Evolutionary conservation across 2,797 vertebrate genomes (phyloP), one percentile per base, ranked within the genome.

Genomic region (Synaphobranchus kaupii): DNA sequence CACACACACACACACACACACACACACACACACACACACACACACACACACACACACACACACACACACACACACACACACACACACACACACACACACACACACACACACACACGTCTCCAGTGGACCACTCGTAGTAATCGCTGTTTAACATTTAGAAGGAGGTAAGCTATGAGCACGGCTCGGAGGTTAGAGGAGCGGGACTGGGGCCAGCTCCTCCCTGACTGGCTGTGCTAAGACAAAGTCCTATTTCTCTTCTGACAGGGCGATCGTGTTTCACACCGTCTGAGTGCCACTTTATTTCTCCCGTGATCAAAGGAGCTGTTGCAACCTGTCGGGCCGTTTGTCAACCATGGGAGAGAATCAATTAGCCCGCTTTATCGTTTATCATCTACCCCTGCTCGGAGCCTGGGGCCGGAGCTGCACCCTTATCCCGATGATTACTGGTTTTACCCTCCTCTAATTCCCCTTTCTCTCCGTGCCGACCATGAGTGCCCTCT

Each of bases 341-440:
- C 84, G 68, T 87, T 88, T 85, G 89, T 93, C 92, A 91, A 76
- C 90, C 89, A 78, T 87, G 89, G 90, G 89, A 91, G 87, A 84
- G 90, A 93, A 93, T 94, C 94, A 94, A 93, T 94, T 93, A 94
- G 88, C 73, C 83, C 31, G 87, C 48, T 44, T 90, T 90, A 91
- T 91, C 87, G n/a, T 87, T 90, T 92, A 92, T 93, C 91, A 90
- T 92, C 91, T 90, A 90, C 84, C 88, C 89, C 87, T 83, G 78
- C 56, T 66, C 82, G 78, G 39, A 17, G 44, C 76, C 39, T 22
- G 39, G 47, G 34, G 31, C 39, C 20, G 88, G 85, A 73, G 47
- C 86, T 86, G 84, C 58, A 34, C 87, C 89, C 88, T 48, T 56
- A 15, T 8, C 80, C 34, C 25, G 48, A 10, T 10, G 68, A 10